Base-by-base conservation (phyloP, 2,888 invertebrate species). In the Ophioninae sp. region DNA sequence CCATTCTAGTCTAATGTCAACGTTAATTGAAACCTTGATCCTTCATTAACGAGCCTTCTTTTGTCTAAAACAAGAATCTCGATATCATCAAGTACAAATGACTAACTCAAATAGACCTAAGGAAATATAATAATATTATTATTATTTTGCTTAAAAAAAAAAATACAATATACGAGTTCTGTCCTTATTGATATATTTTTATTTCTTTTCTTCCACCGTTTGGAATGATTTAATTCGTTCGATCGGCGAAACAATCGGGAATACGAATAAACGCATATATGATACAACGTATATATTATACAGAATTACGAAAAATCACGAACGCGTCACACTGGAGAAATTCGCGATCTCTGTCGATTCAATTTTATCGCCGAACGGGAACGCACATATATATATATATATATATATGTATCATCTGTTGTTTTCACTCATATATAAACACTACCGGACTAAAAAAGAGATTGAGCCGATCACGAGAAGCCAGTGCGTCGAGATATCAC, bases 11-110 rank as follows among this genome's bases (percentile, higher is more conserved):
- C 17, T 2, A 50, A 50, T 13, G 13, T 50, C 13, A 13, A 44
- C 13, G 50, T 17, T 50, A 13, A 50, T 50, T 17, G 6, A 50
- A 50, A 50, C 17, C 6, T 17, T 17, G 50, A 13, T 50, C 17
- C 0, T 50, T 50, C 50, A 6, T 17, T 6, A 50, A 5, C 50
- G 50, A 10, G 13, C 77, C 21, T 21, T 59, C 50, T 57, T 23
- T 23, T 57, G 37, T 86, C 95, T 95, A 95, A 50, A 96, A 96
- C 78, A 97, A 98, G 93, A 98, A 99, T 94, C 98, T 97, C 23
- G 96, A 96, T 73, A 95, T 99, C 86, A 99, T 97, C 93, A 96
- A 97, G 87, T 99, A 99, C 93, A 99, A 99, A 93, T 94, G 99
- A 81, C 99, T 99, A 30, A 30, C 30, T 30, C 30, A 30, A 30